Percentiles rank a stretch among this genome's conserved stretches.
phyloP scores from a whole-genome alignment of 2,888 invertebrate genomes.

The Orchesellides sinensis region DNA sequence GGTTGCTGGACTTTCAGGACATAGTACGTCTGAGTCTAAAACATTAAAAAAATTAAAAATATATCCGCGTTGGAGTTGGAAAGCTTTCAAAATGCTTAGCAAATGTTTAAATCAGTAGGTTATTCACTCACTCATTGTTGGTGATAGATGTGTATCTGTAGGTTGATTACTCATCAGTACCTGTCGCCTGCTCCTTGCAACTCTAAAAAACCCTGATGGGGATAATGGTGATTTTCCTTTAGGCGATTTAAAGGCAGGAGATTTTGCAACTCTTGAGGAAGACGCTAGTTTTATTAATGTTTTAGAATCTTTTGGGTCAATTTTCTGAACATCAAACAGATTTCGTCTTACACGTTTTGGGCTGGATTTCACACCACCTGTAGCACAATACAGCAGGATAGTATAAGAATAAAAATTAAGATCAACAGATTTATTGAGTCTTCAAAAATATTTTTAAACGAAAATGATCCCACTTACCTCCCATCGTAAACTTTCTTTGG shows the following conservation, averaged over 20 bases:
- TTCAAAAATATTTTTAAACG: background rate
- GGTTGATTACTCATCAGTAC: conserved; percentile 33
- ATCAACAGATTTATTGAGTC: background rate
- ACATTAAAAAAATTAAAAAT: background rate
- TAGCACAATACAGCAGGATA: too few species aligned
- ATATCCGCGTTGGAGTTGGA: background rate
- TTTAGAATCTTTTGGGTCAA: conserved; percentile 64
- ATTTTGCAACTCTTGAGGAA: conserved; percentile 45
- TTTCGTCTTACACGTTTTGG: conserved; percentile 66
- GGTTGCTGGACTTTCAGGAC: conserved; percentile 65
- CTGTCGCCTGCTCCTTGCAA: conserved; percentile 45
- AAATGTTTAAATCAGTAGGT: background rate
- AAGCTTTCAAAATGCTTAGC: background rate
- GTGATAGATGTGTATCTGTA: conserved; percentile 11
- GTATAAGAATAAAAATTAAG: conserved; percentile 3
- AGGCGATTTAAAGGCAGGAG: conserved; percentile 60
- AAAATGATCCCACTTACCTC: background rate
- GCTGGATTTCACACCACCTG: conserved; percentile 33
- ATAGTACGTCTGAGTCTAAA: conserved; percentile 51
- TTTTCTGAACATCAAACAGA: conserved; percentile 63
- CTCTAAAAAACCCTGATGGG: conserved; percentile 51
- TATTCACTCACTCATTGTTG: conserved; percentile 9
- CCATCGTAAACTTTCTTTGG: background rate
- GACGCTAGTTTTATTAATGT: conserved; percentile 37
- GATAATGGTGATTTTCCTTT: conserved; percentile 39